Percentiles rank a stretch among this genome's conserved stretches.
These are phyloP conservation scores for Chouioia cunea DNA, from an alignment of 2,888 invertebrate species.

Conservation along the genomic window DNA sequence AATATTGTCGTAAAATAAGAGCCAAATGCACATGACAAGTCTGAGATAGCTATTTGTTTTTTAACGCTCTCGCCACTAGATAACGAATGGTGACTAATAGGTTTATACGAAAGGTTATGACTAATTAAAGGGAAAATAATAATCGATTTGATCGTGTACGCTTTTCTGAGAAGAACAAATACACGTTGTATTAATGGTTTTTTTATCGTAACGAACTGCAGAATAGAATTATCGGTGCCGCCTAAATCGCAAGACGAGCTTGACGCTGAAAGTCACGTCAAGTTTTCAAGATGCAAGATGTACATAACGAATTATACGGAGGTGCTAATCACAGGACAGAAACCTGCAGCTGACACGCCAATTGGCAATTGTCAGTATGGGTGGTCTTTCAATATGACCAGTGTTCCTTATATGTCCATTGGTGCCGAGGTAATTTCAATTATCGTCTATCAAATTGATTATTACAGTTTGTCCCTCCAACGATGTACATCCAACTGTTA, in stretches of 20 bases:
- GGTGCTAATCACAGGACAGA: constrained; percentile 73
- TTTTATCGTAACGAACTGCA: no score
- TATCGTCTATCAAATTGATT: background rate
- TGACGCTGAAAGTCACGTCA: constrained; percentile 59
- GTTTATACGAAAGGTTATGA: background rate
- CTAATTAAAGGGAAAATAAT: background rate
- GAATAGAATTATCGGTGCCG: constrained; percentile 81
- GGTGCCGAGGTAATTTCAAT: constrained; percentile 81
- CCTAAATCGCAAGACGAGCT: constrained; percentile 58
- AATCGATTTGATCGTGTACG: background rate
- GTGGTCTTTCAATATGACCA: constrained; percentile 86
- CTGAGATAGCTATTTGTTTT: background rate
- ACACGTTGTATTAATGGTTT: no score
- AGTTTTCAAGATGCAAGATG: constrained; percentile 80
- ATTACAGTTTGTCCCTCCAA: background rate
- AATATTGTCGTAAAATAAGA: no score
- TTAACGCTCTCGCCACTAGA: no score
- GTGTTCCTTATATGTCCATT: constrained; percentile 86
- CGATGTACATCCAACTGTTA: background rate
- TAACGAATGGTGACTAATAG: background rate
- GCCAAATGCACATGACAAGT: no score
- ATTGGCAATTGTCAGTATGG: constrained; percentile 77
- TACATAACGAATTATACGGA: constrained; percentile 82
- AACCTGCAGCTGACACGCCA: constrained; percentile 77
- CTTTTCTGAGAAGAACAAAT: no score